A percentile compares a stretch with the other conserved stretches of the same genome.
Evolutionary conservation across 2,113 vertebrate species (phyloP).

Genomic region (Bos taurus): DNA sequence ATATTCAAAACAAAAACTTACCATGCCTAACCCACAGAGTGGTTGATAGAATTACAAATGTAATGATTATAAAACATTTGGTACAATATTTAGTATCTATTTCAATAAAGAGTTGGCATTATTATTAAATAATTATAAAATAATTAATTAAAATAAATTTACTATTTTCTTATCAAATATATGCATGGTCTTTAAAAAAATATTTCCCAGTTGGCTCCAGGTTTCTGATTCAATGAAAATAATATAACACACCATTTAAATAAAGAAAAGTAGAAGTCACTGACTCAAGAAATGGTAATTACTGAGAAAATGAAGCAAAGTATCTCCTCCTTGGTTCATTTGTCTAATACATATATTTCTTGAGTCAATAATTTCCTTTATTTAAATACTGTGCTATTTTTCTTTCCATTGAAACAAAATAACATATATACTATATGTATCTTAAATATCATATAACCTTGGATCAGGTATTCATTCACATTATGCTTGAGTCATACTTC

Average conservation of each 20-base stretch:
- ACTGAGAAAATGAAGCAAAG: background rate
- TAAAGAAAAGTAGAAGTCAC: background rate
- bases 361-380: background rate
- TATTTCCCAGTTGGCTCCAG: background rate
- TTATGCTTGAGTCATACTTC: background rate
- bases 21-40: background rate
- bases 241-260: background rate
- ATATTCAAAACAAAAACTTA: background rate
- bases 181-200: background rate
- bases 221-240: background rate
- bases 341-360: background rate
- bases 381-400: background rate
- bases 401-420: background rate
- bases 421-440: background rate
- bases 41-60: background rate
- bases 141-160: background rate
- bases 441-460: background rate
- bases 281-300: background rate
- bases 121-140: background rate
- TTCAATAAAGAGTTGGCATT: background rate
- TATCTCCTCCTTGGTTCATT: background rate
- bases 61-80: background rate
- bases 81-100: background rate
- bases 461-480: background rate
- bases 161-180: background rate